Percentiles rank a stretch among this genome's conserved stretches.
Evolutionary conservation across 2,797 vertebrate genomes (phyloP).

Genomic region (Danio albolineatus): DNA sequence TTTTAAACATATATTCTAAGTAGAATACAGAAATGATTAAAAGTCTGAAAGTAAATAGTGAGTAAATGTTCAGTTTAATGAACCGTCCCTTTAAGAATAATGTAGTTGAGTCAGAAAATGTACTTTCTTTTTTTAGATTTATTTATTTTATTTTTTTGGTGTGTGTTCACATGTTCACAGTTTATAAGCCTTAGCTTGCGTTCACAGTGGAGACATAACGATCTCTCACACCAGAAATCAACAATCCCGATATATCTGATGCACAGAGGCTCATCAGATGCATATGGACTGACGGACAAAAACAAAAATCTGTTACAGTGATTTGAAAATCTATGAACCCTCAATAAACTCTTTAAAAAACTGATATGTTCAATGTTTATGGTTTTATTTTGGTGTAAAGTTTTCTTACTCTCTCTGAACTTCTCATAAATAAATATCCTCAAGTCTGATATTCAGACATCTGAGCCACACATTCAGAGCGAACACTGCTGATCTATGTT

Average conservation of each 20-base stretch:
- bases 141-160: too few relatives aligned
- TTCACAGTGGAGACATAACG: constrained; percentile 48
- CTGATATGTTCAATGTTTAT: constrained; percentile 3
- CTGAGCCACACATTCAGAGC: not conserved
- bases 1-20: too few relatives aligned
- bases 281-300: constrained; percentile 28
- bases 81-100: not conserved
- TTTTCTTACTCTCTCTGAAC: not conserved
- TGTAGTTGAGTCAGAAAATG: not conserved
- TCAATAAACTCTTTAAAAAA: constrained; percentile 80
- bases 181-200: constrained; percentile 77
- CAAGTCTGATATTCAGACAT: not conserved
- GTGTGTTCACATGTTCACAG: constrained; percentile 76
- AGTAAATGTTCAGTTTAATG: too few relatives aligned
- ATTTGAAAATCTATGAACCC: constrained; percentile 67
- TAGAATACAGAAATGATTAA: too few relatives aligned
- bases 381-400: not conserved
- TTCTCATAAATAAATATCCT: not conserved
- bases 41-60: too few relatives aligned
- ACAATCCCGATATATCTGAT: constrained; percentile 57
- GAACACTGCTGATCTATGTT: not conserved
- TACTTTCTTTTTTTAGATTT: not conserved
- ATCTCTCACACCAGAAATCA: constrained; percentile 29
- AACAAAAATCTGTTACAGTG: constrained; percentile 71
- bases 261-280: constrained; percentile 65